Evolutionary conservation across 2,888 invertebrate species (phyloP), one percentile per base, ranked within the genome.

Genomic region (Nemotelus pantherinus): DNA sequence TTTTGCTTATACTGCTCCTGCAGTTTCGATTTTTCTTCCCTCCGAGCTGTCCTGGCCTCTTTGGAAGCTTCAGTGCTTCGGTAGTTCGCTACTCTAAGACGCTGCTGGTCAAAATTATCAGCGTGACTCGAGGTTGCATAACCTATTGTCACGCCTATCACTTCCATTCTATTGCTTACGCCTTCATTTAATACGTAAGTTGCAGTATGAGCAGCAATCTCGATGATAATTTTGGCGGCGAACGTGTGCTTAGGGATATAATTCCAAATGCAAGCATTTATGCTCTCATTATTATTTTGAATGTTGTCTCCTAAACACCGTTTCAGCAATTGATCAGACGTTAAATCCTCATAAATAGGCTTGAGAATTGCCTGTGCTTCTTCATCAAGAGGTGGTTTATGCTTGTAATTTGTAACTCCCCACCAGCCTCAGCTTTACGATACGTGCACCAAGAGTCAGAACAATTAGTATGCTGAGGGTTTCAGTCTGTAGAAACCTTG

Each of bases 21-120:
- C 39, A 63, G 43, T 2, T 63, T 63, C 10, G 6, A 63, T 63
- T 63, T 39, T 63, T 2, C 63, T 5, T 43, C 63, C 2, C 2
- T 39, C 63, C 6, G 39, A 63, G 63, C 43, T 2, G 63, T 43
- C 43, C 63, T 63, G 43, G 63, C 63, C 63, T 43, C 63, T 63
- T 5, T 63, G 43, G 43, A 39, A 39, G 25, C 25, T 58, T 58
- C 58, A 58, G 58, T 58, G 7, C 58, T 25, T 58, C 58, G 58
- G 25, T 2, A 2, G 58, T 58, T 58, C 2, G 25, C 25, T 1
- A 58, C 25, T 1, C 25, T 58, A 58, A 58, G 1, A 2, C 58
- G 39, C 63, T n/a, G 63, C 39, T 63, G 5, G 63, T 63, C 43
- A 41, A 41, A n/a, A n/a, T n/a, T n/a, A 50, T 50, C 53, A 50